Evolutionary conservation across 1,140 invertebrate genomes (phyloP).

Genomic region (Tribolium castaneum): DNA sequence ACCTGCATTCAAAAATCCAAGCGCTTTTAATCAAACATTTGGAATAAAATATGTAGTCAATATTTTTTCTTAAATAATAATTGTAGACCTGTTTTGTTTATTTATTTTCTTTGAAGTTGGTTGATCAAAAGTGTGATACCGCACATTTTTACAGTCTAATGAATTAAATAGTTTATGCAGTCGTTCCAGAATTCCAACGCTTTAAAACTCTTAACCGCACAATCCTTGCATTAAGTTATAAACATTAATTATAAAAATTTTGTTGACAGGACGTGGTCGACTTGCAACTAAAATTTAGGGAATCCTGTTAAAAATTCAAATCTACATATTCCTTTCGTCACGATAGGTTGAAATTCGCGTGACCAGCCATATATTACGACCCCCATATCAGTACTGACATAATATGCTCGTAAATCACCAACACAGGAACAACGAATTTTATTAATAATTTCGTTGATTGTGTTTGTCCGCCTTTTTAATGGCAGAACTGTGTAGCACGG

Average conservation of each 20-base stretch:
- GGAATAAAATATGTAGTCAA: too few relatives aligned
- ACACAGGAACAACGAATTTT: conserved; percentile 18
- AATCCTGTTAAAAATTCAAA: conserved; percentile 20
- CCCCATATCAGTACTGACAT: conserved; percentile 14
- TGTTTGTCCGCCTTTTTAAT: neutral
- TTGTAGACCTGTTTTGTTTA: neutral
- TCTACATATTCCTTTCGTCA: neutral
- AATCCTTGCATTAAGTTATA: conserved; percentile 6
- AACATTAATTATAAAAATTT: conserved; percentile 19
- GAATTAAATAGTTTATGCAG: neutral
- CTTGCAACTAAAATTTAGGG: neutral
- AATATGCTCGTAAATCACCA: conserved; percentile 21
- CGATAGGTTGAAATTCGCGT: conserved; percentile 20
- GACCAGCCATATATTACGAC: conserved; percentile 21
- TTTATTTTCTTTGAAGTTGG: neutral
- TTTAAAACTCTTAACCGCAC: neutral
- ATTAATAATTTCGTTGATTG: conserved; percentile 15
- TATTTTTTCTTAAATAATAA: too few relatives aligned
- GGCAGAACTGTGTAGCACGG: neutral
- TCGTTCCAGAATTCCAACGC: neutral
- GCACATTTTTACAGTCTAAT: neutral
- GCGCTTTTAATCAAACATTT: too few relatives aligned
- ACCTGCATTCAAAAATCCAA: too few relatives aligned
- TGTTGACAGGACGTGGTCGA: neutral
- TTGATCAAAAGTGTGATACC: neutral